Base-by-base conservation (phyloP, 2,113 vertebrate genomes). In the Orientallactaga bullata region DNA sequence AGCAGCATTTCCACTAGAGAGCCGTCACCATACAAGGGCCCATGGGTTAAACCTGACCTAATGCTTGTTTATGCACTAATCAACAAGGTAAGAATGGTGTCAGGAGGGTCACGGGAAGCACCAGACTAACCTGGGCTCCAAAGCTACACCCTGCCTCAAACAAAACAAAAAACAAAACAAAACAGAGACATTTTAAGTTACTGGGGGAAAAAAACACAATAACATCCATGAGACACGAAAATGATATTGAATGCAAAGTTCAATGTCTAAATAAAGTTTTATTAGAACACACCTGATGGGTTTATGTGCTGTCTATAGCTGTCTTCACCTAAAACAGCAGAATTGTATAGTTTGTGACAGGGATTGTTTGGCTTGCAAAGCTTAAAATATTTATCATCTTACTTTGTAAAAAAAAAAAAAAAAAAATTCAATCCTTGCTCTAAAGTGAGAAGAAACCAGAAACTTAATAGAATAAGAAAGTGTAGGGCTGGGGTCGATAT, bases 211-310 rank as follows among this genome's bases (percentile, higher is more conserved):
- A 8, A 8, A 8, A 47, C 42, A 47, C 63, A 91, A 35, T 51
- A 89, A 72, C 83, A 91, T 77, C 80, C 5, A 30, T 81, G 55
- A 63, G 12, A 83, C 9, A 20, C 55, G 24, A 94, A 91, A 85
- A 93, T 69, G 13, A 78, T 76, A 60, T 68, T 47, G 84, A 93
- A 87, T 93, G 79, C 73, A 96, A 85, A 88, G 23, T 32, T 85
- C 47, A 82, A 20, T 69, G 58, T 74, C 47, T 68, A 94, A 82
- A 83, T 72, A 88, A 93, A 78, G 16, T 74, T 80, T 73, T 94
- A 76, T 68, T 84, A 68, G 7, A 88, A 68, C 37, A 77, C 24
- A 74, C 5, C 42, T 82, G 24, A 61, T 37, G 69, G 26, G 4
- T 63, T 77, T 82, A 21, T 79, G 17, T 39, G 32, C 77, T 83